Conservation (phyloP, 2,113 vertebrate genomes). For the Oncorhynchus tshawytscha region DNA sequence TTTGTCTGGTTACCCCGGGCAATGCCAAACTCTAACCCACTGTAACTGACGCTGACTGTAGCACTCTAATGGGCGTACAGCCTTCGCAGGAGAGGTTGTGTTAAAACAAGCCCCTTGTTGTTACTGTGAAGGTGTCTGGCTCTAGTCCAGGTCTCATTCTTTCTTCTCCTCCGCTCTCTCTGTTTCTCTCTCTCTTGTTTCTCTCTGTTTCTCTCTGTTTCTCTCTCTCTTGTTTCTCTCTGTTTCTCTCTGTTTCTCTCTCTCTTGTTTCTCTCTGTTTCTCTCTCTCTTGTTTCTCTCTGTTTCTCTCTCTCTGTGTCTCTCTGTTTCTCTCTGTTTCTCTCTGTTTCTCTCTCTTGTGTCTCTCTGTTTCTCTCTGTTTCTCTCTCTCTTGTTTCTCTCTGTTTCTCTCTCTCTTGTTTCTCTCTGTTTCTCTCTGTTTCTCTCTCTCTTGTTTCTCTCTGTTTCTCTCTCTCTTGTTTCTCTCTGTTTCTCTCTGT, state of each 20-base stretch:
- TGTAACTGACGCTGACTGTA: not conserved
- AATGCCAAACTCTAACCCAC: slow-evolving; percentile 8
- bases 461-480: no score
- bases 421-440: no score
- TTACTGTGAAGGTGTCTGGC: not conserved
- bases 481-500: not conserved
- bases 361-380: not conserved
- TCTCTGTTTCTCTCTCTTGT: no score
- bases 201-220: not conserved
- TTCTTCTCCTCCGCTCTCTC: not conserved
- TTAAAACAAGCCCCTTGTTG: slow-evolving; percentile 19
- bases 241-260: no score
- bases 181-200: not conserved
- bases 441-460: no score
- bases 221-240: no score
- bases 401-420: not conserved
- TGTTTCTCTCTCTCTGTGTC: no score
- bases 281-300: no score
- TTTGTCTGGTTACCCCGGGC: slow-evolving; percentile 38
- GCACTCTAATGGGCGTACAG: not conserved
- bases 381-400: not conserved
- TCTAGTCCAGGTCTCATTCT: not conserved
- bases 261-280: no score
- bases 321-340: no score
- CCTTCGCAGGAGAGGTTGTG: not conserved